Conservation (phyloP, 1,140 invertebrate genomes). For the Oedothorax gibbosus region DNA sequence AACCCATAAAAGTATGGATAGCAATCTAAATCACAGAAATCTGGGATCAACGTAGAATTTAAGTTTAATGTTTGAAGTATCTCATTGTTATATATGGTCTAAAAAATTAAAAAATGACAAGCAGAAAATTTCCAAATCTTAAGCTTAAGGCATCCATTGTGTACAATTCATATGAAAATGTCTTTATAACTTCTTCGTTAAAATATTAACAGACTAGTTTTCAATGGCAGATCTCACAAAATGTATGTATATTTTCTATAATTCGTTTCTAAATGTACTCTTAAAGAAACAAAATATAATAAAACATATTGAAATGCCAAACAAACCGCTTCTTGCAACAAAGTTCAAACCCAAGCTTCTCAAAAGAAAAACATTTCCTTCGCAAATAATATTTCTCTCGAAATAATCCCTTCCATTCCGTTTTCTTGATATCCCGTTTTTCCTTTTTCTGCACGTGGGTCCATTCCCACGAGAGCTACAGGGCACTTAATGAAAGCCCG, state of each 20-base stretch:
- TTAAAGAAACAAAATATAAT: neutral
- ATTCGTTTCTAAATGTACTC: neutral
- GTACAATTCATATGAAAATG: no score
- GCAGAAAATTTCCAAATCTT: no score
- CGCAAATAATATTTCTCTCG: neutral
- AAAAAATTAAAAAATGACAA: no score
- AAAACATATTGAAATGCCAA: neutral
- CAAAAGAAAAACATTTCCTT: neutral
- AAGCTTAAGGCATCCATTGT: no score
- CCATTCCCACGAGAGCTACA: conserved; percentile 14
- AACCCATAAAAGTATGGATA: no score
- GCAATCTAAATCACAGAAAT: no score
- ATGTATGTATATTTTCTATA: neutral
- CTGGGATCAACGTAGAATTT: no score
- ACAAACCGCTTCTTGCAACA: neutral
- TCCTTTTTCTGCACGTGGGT: conserved; percentile 2
- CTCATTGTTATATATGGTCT: no score
- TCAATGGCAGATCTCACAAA: no score
- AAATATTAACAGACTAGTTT: no score
- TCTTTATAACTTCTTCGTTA: no score
- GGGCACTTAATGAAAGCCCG: conserved; percentile 13
- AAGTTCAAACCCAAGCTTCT: neutral
- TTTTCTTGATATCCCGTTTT: conserved; percentile 4
- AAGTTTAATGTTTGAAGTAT: no score
- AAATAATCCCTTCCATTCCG: neutral